A percentile compares a stretch with the other conserved stretches of the same genome.
Evolutionary conservation across 1,140 invertebrate genomes (phyloP).

Genomic region (Ridgeia piscesae): DNA sequence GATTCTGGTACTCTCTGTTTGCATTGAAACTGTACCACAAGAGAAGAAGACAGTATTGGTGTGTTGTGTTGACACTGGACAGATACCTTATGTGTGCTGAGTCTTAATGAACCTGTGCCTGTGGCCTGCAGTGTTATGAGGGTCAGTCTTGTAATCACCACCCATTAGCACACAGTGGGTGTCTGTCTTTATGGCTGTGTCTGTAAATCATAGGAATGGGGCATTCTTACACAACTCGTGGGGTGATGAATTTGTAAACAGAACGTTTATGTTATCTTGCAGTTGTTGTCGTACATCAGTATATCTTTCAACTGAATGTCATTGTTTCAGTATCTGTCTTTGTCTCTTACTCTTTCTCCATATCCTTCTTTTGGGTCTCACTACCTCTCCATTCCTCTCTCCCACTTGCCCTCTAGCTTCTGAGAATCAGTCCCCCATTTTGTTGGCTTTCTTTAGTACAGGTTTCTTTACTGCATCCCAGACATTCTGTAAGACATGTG

Average conservation of each 20-base stretch:
- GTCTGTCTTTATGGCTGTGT: not conserved
- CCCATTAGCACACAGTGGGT: not conserved
- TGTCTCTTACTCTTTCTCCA: not conserved
- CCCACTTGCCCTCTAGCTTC: too few species aligned
- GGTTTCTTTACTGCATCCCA: not conserved
- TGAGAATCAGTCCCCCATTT: not conserved
- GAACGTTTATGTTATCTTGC: not conserved
- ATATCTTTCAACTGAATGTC: not conserved
- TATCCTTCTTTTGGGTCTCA: not conserved
- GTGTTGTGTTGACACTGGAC: not conserved
- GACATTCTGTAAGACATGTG: too few species aligned
- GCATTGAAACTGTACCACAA: not conserved
- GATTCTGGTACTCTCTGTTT: not conserved
- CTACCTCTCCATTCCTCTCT: not conserved
- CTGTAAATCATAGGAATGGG: not conserved
- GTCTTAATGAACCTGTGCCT: not conserved
- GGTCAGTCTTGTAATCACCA: not conserved
- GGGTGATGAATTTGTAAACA: not conserved
- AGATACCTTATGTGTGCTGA: not conserved
- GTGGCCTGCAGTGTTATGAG: not conserved
- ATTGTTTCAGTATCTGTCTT: not conserved
- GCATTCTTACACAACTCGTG: not conserved
- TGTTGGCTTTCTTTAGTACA: not conserved
- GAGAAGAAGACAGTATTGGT: not conserved
- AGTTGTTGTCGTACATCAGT: not conserved